phyloP scores from a whole-genome alignment of 2,888 invertebrate genomes.

The Leptopterna dolabrata region DNA sequence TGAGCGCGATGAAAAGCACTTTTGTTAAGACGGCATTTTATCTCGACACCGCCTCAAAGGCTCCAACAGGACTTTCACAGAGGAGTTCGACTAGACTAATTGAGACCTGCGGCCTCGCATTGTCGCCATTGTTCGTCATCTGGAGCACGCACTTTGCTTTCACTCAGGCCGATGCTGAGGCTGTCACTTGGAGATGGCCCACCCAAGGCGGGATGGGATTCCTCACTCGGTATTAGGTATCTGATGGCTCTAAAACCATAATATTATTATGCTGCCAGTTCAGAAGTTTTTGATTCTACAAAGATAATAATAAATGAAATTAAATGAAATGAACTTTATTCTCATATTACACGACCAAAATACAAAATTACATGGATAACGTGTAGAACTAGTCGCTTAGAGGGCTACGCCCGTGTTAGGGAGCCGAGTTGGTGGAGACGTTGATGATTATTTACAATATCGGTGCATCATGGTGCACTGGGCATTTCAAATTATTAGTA shows the following conservation, averaged over 20 bases:
- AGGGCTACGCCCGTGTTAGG: no score
- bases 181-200: background rate
- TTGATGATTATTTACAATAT: no score
- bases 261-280: background rate
- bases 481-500: no score
- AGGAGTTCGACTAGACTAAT: constrained; percentile 12
- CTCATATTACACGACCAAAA: no score
- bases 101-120: constrained; percentile 21
- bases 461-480: no score
- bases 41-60: background rate
- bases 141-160: constrained; percentile 25
- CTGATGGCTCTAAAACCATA: background rate
- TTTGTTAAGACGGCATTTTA: constrained; percentile 14
- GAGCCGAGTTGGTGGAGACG: no score
- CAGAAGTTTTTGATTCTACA: background rate
- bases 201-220: background rate
- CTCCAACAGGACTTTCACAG: constrained; percentile 25
- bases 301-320: no score
- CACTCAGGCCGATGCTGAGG: background rate
- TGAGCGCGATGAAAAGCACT: background rate
- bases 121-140: constrained; percentile 35
- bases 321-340: no score
- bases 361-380: no score
- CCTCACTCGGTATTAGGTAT: background rate
- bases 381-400: no score